Percentiles rank a stretch among this genome's conserved stretches.
These are phyloP conservation scores for Chrysolina americana DNA, from an alignment of 2,888 invertebrate genomes.

Conservation along the genomic window DNA sequence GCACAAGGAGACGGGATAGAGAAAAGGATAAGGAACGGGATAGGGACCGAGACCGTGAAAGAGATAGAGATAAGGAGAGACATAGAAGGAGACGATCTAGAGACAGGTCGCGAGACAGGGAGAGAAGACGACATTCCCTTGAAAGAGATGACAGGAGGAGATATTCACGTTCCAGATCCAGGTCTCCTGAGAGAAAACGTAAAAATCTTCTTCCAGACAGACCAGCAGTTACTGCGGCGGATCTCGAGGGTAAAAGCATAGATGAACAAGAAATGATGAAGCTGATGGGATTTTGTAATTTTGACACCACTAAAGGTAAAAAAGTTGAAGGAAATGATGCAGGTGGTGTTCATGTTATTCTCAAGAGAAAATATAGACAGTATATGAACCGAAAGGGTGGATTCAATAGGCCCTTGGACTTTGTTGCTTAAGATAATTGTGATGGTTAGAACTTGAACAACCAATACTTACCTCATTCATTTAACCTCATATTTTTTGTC, in stretches of 20 bases:
- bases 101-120: conserved; percentile 67
- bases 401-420: conserved; percentile 97
- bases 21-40: conserved; percentile 71
- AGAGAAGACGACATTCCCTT: conserved; percentile 68
- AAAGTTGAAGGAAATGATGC: conserved; percentile 95
- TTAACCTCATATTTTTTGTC: conserved; percentile 32
- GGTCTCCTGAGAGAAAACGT: conserved; percentile 62
- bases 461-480: conserved; percentile 52
- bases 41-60: conserved; percentile 70
- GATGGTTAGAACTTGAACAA: conserved; percentile 55
- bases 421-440: conserved; percentile 80
- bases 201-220: conserved; percentile 70
- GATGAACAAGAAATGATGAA: conserved; percentile 96
- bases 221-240: conserved; percentile 83
- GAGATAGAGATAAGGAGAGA: conserved; percentile 68
- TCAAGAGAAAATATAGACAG: conserved; percentile 97
- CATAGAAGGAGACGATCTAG: conserved; percentile 68
- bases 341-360: conserved; percentile 95
- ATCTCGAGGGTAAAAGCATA: conserved; percentile 90
- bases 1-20: conserved; percentile 71
- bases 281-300: conserved; percentile 96
- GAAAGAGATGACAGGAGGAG: conserved; percentile 69
- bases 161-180: conserved; percentile 63
- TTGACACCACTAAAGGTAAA: conserved; percentile 96
- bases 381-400: conserved; percentile 99